Evolutionary conservation across 2,888 invertebrate species (phyloP).

Genomic region (Lepidochitona cinerea): DNA sequence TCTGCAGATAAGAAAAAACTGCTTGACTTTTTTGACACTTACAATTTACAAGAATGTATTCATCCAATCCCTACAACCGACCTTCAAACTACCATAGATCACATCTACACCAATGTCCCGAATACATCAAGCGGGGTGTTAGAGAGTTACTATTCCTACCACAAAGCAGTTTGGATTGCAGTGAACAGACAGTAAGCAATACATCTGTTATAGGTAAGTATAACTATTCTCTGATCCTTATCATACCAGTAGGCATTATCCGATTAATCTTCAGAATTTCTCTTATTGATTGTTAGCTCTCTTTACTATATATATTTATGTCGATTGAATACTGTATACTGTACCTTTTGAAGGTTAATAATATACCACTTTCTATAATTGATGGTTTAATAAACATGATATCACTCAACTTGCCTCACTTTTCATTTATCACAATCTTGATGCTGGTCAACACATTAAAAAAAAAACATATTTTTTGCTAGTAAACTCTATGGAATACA

Average conservation of each 20-base stretch:
- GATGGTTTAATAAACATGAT: too few relatives aligned
- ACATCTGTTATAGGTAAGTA: background rate
- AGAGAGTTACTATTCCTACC: constrained; percentile 4
- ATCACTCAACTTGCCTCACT: too few relatives aligned
- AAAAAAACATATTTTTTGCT: too few relatives aligned
- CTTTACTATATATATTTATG: background rate
- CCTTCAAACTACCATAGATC: constrained; percentile 6
- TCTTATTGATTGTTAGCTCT: background rate
- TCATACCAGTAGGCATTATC: background rate
- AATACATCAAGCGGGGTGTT: background rate
- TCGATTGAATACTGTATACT: too few relatives aligned
- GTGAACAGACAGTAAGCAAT: background rate
- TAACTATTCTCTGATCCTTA: background rate
- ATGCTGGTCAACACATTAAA: too few relatives aligned
- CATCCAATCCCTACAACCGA: constrained; percentile 8
- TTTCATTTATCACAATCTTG: too few relatives aligned
- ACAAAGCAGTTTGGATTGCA: constrained; percentile 10
- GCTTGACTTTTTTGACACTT: background rate
- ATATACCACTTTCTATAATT: too few relatives aligned
- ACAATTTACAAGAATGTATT: background rate
- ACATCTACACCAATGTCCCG: constrained; percentile 2
- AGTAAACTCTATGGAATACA: too few relatives aligned
- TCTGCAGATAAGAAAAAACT: background rate
- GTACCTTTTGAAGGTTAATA: too few relatives aligned
- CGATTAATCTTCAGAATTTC: too few relatives aligned